Conservation (phyloP, 2,113 vertebrate genomes). For the Dasypus novemcinctus region DNA sequence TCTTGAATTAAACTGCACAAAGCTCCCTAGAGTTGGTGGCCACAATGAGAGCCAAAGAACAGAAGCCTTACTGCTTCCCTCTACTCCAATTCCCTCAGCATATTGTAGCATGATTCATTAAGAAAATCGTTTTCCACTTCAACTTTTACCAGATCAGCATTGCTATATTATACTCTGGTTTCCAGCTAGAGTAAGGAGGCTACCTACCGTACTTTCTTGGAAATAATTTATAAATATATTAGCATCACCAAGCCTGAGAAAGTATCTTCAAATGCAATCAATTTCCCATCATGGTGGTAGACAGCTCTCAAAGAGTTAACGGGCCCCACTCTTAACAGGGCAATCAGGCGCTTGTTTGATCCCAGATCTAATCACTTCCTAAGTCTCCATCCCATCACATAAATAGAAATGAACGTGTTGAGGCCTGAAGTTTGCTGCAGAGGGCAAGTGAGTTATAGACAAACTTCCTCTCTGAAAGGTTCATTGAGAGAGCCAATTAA, state of each 20-base stretch:
- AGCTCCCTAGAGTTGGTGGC: background rate
- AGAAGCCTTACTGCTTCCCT: background rate
- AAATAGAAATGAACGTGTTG: constrained; percentile 55
- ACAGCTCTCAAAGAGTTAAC: constrained; percentile 69
- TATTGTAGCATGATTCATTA: background rate
- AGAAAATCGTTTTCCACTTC: background rate
- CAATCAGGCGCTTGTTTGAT: constrained; percentile 67
- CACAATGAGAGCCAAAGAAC: background rate
- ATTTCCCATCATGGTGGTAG: constrained; percentile 47
- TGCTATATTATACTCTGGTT: background rate
- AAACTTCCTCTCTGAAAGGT: constrained; percentile 56
- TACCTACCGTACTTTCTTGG: background rate
- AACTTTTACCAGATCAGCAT: background rate
- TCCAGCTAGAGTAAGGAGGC: background rate
- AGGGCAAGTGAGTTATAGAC: constrained; percentile 55
- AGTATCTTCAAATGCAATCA: constrained; percentile 26
- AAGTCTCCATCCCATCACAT: constrained; percentile 58
- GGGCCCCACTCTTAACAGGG: constrained; percentile 45
- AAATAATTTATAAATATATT: background rate
- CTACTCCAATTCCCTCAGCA: background rate
- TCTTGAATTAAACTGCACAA: background rate
- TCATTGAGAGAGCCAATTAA: constrained; percentile 70
- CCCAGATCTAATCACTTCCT: constrained; percentile 73
- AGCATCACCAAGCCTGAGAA: constrained; percentile 39
- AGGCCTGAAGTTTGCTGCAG: constrained; percentile 55